These are phyloP conservation scores for Aromia moschata DNA, from an alignment of 2,888 invertebrate genomes.

Conservation along the genomic window DNA sequence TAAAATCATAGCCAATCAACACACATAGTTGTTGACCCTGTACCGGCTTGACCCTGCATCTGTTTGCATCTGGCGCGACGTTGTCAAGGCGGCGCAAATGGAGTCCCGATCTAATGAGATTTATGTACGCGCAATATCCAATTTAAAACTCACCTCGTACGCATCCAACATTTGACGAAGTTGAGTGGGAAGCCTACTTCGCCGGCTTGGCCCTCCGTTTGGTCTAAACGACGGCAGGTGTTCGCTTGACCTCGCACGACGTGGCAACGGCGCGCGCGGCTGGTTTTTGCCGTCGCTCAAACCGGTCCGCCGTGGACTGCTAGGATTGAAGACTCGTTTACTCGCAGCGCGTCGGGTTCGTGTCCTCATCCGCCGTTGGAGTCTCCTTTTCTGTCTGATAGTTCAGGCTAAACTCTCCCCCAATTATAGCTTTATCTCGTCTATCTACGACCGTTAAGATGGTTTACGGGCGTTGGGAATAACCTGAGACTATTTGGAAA, in stretches of 20 bases:
- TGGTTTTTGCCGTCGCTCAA: constrained; percentile 43
- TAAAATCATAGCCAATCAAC: constrained; percentile 22
- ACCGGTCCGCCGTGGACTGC: constrained; percentile 43
- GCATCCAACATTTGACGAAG: constrained; percentile 27
- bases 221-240: constrained; percentile 42
- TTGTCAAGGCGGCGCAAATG: constrained; percentile 27
- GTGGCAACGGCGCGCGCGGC: constrained; percentile 42
- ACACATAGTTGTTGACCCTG: constrained; percentile 37
- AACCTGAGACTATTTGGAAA: constrained; percentile 21
- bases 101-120: not conserved
- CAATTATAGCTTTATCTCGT: constrained; percentile 31
- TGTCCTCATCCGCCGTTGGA: constrained; percentile 30
- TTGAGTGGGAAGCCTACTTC: constrained; percentile 24
- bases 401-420: constrained; percentile 25
- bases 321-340: constrained; percentile 38
- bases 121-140: constrained; percentile 7
- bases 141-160: constrained; percentile 35
- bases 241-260: constrained; percentile 42
- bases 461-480: constrained; percentile 29
- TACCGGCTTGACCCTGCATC: constrained; percentile 29
- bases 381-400: constrained; percentile 24
- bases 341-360: constrained; percentile 26
- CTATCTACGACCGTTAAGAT: constrained; percentile 32
- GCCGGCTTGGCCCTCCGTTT: constrained; percentile 8
- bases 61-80: constrained; percentile 31